Evolutionary conservation across 2,113 vertebrate species (phyloP).

Genomic region (Tenebrosternarchus preto): DNA sequence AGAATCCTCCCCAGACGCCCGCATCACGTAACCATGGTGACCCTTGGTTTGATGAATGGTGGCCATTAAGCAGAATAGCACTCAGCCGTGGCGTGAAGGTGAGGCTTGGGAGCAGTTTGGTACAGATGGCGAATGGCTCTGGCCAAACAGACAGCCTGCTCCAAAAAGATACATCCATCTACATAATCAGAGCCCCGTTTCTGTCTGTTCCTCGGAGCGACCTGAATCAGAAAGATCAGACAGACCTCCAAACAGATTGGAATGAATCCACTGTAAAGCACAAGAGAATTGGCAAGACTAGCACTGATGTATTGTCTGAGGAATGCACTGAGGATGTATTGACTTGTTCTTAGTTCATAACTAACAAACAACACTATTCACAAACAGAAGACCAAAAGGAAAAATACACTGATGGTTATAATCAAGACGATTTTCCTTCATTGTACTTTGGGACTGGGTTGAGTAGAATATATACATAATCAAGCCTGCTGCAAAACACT

Average conservation of each 20-base stretch:
- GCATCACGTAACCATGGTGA: not conserved
- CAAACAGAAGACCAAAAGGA: not conserved
- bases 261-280: not conserved
- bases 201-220: not conserved
- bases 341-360: no score
- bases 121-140: not conserved
- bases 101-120: not conserved
- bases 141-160: not conserved
- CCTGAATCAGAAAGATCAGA: not conserved
- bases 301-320: no score
- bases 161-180: not conserved
- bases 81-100: not conserved
- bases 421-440: not conserved
- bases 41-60: not conserved
- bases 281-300: not conserved
- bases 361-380: no score
- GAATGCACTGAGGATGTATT: no score
- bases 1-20: not conserved
- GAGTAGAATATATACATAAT: not conserved
- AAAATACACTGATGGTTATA: not conserved
- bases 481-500: not conserved
- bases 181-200: not conserved
- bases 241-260: not conserved
- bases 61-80: not conserved
- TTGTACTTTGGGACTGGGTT: not conserved